A percentile compares a stretch with the other conserved stretches of the same genome.
Evolutionary conservation across 1,140 invertebrate genomes (phyloP).

Genomic region (Lucilia cuprina): DNA sequence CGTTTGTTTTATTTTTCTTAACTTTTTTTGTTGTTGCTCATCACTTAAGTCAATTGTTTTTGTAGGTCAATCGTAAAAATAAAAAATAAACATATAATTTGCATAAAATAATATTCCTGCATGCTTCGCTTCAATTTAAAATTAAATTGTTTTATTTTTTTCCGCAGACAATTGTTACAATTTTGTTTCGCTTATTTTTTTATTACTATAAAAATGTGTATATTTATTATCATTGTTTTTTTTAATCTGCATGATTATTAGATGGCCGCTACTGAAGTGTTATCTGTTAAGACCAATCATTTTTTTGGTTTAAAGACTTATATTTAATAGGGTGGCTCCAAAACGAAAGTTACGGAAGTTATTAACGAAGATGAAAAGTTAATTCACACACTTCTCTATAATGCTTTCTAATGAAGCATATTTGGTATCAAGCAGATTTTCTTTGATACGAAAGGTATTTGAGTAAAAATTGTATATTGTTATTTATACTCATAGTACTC

Average conservation of each 20-base stretch:
- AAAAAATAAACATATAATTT: neutral
- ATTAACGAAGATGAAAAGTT: too few relatives aligned
- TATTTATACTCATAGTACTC: too few relatives aligned
- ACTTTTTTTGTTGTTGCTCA: neutral
- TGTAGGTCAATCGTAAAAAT: slow-evolving; percentile 26
- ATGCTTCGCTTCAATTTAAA: neutral
- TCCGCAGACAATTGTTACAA: neutral
- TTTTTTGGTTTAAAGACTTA: neutral
- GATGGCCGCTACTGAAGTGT: neutral
- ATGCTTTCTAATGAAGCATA: too few relatives aligned
- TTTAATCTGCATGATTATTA: neutral
- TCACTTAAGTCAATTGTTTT: slow-evolving; percentile 31
- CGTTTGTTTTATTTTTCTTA: neutral
- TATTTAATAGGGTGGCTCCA: too few relatives aligned
- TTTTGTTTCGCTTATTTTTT: slow-evolving; percentile 9
- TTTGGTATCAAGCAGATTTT: too few relatives aligned
- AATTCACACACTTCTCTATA: too few relatives aligned
- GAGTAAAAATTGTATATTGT: too few relatives aligned
- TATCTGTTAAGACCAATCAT: neutral
- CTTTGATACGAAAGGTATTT: too few relatives aligned
- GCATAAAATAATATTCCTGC: slow-evolving; percentile 22
- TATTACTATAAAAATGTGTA: neutral
- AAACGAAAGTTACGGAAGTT: too few relatives aligned
- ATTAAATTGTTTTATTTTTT: slow-evolving; percentile 1
- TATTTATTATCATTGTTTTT: neutral